Conservation (phyloP, 2,797 vertebrate genomes). For the Cheirogaleus major region DNA sequence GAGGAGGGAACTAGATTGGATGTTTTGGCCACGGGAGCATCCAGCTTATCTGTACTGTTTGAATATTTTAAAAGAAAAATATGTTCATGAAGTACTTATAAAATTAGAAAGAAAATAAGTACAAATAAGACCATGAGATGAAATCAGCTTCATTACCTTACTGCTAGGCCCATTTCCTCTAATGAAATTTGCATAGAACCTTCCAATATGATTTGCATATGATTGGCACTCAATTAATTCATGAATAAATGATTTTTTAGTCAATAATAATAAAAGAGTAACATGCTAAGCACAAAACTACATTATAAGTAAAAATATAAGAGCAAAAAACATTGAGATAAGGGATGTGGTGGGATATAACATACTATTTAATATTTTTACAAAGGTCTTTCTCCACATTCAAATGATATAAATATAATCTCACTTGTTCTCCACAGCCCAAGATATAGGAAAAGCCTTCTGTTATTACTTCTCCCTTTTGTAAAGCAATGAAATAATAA, state of each 20-base stretch:
- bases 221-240: neutral
- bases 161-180: neutral
- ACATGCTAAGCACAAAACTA: neutral
- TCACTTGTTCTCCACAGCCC: neutral
- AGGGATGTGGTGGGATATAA: neutral
- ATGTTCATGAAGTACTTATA: neutral
- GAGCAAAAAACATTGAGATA: neutral
- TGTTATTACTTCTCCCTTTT: neutral
- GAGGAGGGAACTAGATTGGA: neutral
- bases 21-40: neutral
- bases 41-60: neutral
- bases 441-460: neutral
- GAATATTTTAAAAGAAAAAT: neutral
- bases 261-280: neutral
- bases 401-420: neutral
- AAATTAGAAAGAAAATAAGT: slow-evolving; percentile 5
- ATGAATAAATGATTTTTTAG: neutral
- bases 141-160: neutral
- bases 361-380: neutral
- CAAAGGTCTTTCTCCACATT: neutral
- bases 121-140: neutral
- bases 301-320: neutral
- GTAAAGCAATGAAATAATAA: neutral
- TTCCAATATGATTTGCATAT: neutral
- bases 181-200: neutral